Evolutionary conservation across 2,113 vertebrate genomes (phyloP), one percentile per base, ranked within the genome.

Genomic region (Halcyon senegalensis): DNA sequence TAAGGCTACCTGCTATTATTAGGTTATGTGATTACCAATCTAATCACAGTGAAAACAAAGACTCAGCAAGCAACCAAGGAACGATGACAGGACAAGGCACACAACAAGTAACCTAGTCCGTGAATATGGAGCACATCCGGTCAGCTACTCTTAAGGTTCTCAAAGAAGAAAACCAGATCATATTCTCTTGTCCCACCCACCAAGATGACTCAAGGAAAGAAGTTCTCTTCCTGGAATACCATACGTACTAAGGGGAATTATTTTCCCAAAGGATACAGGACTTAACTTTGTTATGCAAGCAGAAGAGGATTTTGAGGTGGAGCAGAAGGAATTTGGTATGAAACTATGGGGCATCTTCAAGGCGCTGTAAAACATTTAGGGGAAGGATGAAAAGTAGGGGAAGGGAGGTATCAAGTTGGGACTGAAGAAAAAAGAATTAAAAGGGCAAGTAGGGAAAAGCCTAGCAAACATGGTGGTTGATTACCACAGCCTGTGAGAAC

Each of bases 401-500:
- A 88, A 78, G 11, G 35, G 7, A 69, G 9, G 11, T 4, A 70
- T 50, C 48, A 67, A 48, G 28, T 3, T 67, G 11, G 2, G 5
- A 33, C 81, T 86, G 62, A 9, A 68, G 31, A 35, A 46, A 50
- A 62, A 50, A 13, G 5, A 72, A 69, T 41, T 33, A 74, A 84
- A 84, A 68, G 3, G 10, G 16, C 28, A 93, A 87, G 10, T 28
- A 56, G 21, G 5, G 6, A 84, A 66, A 91, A 84, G 8, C 13
- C 64, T 43, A 17, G 5, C 18, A 94, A 80, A 77, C 28, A 11
- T 62, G 27, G 31, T 30, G 5, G 20, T 9, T 68, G 25, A 51
- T 77, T 58, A 30, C 11, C 9, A 27, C 13, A 66, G 17, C 9
- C n/a, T 84, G 12, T 41, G 0, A 0, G 51, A 85, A 44, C 6